Evolutionary conservation across 1,140 invertebrate species (phyloP), one percentile per base, ranked within the genome.

Genomic region (Ctenoplectra terminalis): DNA sequence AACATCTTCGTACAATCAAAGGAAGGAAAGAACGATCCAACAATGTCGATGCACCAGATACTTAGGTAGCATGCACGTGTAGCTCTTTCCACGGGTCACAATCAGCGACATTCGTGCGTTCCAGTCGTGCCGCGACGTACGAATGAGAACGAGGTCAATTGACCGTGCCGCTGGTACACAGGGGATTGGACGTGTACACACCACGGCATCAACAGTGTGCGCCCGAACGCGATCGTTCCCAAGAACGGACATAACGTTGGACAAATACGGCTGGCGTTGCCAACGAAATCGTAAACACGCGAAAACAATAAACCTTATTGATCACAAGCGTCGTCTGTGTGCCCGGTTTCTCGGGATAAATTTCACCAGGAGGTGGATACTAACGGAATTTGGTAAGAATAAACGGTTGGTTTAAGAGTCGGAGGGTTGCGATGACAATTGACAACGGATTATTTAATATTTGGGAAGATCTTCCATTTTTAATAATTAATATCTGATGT

Each of bases 61-160:
- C 34, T 69, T 31, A 69, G 66, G 11, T 37, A 46, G 52, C 43
- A 46, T 37, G 56, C 76, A 71, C 43, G 31, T 71, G 54, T 17
- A 50, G 6, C 40, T 34, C 13, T 54, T 46, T 43, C 26, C 64
- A 23, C 52, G 37, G 75, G 56, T 29, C 34, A 46, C 43, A 61
- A 78, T 78, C 52, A 60, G 76, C 43, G 67, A 78, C 67, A 70
- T 71, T 78, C 66, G 75, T 23, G 40, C 46, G 82, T 83, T 83
- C 69, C 69, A 80, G 82, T 80, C 82, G 56, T 80, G 69, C 67
- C 60, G 56, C 70, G 34, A 37, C 82, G 72, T 54, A 81, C 54
- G 78, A 84, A 82, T 50, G 79, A 58, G 66, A 84, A 84, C 83
- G 83, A 77, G 79, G 79, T 82, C 79, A 72, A 82, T 76, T 76